These are phyloP conservation scores for Microcebus ravelobensis DNA, from an alignment of 2,113 vertebrate genomes.

Conservation along the genomic window DNA sequence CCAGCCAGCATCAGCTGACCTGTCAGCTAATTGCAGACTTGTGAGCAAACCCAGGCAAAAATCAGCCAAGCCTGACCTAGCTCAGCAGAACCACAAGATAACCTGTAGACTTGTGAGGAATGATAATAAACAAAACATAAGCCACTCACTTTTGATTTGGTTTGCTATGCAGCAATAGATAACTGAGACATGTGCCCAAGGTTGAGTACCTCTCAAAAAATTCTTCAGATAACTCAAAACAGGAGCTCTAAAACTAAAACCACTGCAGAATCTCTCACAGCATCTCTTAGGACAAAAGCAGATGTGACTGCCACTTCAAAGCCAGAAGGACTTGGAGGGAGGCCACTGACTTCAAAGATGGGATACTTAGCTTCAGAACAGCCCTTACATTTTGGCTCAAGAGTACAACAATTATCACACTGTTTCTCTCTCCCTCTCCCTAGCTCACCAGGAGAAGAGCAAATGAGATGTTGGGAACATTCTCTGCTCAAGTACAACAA, in stretches of 20 bases:
- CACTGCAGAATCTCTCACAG: background rate
- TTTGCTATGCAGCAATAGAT: background rate
- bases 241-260: background rate
- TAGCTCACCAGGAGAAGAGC: slow-evolving; percentile 7
- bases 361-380: slow-evolving; percentile 8
- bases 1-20: background rate
- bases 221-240: background rate
- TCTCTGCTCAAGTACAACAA: slow-evolving; percentile 62
- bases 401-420: background rate
- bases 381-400: slow-evolving; percentile 19
- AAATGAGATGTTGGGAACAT: slow-evolving; percentile 43
- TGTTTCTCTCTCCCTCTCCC: background rate
- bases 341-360: slow-evolving; percentile 8
- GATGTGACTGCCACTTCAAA: slow-evolving; percentile 53
- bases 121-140: background rate
- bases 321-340: background rate
- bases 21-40: background rate
- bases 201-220: background rate
- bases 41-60: background rate
- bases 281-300: background rate
- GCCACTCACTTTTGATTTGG: background rate
- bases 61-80: background rate
- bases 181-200: background rate
- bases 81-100: background rate
- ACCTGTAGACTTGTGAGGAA: background rate